Evolutionary conservation across 2,888 invertebrate species (phyloP).

Genomic region (Euzetes globulus): DNA sequence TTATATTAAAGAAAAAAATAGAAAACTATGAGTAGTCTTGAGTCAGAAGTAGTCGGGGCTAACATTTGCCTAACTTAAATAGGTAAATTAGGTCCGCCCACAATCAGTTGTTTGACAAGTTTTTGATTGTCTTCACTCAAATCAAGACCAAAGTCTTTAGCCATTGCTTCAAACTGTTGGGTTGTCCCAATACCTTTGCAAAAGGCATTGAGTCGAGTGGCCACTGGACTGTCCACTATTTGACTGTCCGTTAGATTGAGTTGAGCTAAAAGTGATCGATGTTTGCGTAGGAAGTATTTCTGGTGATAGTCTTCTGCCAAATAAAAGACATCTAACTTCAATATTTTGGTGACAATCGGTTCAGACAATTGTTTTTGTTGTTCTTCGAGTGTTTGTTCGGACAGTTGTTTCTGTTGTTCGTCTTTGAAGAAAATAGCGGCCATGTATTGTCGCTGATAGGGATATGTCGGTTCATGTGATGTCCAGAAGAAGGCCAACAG

Average conservation of each 20-base stretch:
- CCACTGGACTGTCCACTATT: slow-evolving; percentile 68
- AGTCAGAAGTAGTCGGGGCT: not conserved
- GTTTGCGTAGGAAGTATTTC: slow-evolving; percentile 82
- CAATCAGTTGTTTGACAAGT: not conserved
- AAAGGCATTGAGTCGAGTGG: slow-evolving; percentile 79
- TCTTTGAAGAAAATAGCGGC: slow-evolving; percentile 82
- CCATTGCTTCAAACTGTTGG: slow-evolving; percentile 64
- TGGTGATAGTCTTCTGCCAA: slow-evolving; percentile 95
- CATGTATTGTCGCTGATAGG: slow-evolving; percentile 75
- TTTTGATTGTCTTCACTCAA: not conserved
- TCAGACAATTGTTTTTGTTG: slow-evolving; percentile 50
- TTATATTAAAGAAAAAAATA: no score
- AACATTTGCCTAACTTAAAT: not conserved
- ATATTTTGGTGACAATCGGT: slow-evolving; percentile 66
- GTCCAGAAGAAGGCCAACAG: slow-evolving; percentile 81
- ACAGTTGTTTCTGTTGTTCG: slow-evolving; percentile 69
- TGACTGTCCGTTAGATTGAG: slow-evolving; percentile 59
- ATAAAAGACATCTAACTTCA: slow-evolving; percentile 72
- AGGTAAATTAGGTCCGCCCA: not conserved
- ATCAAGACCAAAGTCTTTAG: not conserved
- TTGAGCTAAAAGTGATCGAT: slow-evolving; percentile 64
- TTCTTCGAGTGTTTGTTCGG: slow-evolving; percentile 58
- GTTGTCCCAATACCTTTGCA: slow-evolving; percentile 67
- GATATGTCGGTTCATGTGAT: slow-evolving; percentile 80
- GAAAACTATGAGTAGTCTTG: no score